Conservation (phyloP, 2,797 vertebrate genomes). For the Cuculus canorus region DNA sequence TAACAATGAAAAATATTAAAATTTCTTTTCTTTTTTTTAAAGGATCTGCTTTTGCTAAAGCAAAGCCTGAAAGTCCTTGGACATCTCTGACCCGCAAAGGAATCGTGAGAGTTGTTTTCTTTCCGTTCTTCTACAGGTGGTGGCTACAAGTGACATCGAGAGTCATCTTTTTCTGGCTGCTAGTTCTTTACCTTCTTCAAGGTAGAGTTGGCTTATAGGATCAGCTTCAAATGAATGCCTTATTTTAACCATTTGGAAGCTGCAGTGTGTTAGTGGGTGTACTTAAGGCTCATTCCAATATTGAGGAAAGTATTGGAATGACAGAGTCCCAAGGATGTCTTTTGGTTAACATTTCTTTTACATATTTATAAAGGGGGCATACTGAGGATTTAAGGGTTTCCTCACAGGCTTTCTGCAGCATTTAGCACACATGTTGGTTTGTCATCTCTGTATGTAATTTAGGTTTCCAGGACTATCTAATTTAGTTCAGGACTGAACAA, state of each 20-base stretch:
- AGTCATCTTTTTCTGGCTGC: constrained; percentile 92
- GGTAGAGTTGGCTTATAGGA: constrained; percentile 76
- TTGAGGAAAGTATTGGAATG: neutral
- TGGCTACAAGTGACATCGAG: constrained; percentile 98
- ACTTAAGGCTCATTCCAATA: neutral
- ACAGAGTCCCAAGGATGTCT: neutral
- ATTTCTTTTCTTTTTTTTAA: constrained; percentile 15
- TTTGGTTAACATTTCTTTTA: neutral
- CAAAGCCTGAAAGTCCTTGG: constrained; percentile 99
- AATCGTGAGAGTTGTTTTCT: constrained; percentile 96
- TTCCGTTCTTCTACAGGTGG: constrained; percentile 97
- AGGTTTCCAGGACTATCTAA: neutral
- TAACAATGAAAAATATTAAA: neutral
- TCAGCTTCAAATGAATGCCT: constrained; percentile 1
- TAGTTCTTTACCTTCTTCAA: constrained; percentile 95
- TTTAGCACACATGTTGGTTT: neutral
- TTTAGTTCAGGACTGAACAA: neutral
- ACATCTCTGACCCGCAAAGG: constrained; percentile 98
- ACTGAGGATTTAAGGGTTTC: neutral
- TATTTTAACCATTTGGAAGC: constrained; percentile 6
- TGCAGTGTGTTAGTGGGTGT: neutral
- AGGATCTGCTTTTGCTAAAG: constrained; percentile 99
- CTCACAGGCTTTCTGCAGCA: neutral
- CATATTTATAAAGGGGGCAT: neutral
- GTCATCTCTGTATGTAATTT: neutral